A percentile compares a stretch with the other conserved stretches of the same genome.
Conservation (phyloP, 1,140 invertebrate genomes). For the Meloidogyne floridensis region DNA sequence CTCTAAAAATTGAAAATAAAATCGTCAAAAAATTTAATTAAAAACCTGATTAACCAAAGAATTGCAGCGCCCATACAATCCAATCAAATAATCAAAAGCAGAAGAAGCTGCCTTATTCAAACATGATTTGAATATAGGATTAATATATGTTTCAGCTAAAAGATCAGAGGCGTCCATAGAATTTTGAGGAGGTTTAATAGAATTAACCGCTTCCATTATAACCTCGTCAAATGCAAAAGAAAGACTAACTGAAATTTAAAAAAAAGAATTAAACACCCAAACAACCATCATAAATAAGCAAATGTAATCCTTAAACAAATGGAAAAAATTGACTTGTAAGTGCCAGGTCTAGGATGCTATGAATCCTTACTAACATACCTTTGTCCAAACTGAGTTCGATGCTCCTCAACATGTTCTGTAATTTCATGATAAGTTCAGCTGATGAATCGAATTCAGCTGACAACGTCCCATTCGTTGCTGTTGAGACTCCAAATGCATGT, state of each 20-base stretch:
- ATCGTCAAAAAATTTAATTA: not conserved
- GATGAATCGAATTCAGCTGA: slow-evolving; percentile 8
- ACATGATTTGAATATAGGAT: not conserved
- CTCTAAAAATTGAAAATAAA: slow-evolving; percentile 14
- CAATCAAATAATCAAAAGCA: slow-evolving; percentile 10
- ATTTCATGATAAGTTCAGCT: not conserved
- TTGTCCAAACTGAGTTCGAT: not conserved
- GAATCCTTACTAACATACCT: not conserved
- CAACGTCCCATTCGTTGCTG: slow-evolving; percentile 5
- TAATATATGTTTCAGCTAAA: not conserved
- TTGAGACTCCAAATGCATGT: slow-evolving; percentile 23
- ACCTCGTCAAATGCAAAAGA: slow-evolving; percentile 19
- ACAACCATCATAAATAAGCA: no score
- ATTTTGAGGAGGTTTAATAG: not conserved
- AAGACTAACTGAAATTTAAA: not conserved
- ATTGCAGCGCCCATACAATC: slow-evolving; percentile 2
- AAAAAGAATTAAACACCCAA: not conserved
- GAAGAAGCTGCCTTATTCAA: not conserved
- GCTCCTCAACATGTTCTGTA: slow-evolving; percentile 1
- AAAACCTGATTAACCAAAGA: slow-evolving; percentile 10
- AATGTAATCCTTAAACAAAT: no score
- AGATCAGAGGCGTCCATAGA: not conserved
- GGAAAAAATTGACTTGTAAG: no score
- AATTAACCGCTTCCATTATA: slow-evolving; percentile 17
- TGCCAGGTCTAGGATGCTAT: not conserved